Percentiles rank a stretch among this genome's conserved stretches.
Conservation (phyloP, 2,797 vertebrate genomes). For the Helarctos malayanus region DNA sequence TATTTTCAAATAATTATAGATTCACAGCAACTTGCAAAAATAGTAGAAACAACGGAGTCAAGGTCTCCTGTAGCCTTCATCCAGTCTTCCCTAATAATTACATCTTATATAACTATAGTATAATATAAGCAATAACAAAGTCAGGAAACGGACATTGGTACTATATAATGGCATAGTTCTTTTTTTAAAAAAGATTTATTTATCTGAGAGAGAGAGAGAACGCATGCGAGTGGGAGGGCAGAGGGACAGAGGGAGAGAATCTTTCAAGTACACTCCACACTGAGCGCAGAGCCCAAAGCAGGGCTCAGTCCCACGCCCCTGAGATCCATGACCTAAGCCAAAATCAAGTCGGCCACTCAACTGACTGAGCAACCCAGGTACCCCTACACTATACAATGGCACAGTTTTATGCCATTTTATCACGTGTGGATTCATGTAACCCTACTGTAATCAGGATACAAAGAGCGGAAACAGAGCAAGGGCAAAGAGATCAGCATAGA, state of each 20-base stretch:
- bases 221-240: background rate
- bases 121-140: background rate
- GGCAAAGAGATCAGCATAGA: background rate
- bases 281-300: background rate
- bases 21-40: background rate
- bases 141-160: background rate
- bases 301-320: background rate
- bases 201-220: background rate
- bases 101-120: background rate
- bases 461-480: background rate
- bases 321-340: background rate
- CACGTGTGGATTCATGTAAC: background rate
- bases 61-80: background rate
- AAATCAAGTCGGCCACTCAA: background rate
- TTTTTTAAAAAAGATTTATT: background rate
- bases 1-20: background rate
- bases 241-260: background rate
- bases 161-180: background rate
- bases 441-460: background rate
- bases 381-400: background rate
- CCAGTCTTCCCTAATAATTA: background rate
- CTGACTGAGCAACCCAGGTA: background rate
- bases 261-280: background rate
- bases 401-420: background rate
- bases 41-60: background rate